Conservation (phyloP, 2,113 vertebrate species). For the Neolamprologus sp. region DNA sequence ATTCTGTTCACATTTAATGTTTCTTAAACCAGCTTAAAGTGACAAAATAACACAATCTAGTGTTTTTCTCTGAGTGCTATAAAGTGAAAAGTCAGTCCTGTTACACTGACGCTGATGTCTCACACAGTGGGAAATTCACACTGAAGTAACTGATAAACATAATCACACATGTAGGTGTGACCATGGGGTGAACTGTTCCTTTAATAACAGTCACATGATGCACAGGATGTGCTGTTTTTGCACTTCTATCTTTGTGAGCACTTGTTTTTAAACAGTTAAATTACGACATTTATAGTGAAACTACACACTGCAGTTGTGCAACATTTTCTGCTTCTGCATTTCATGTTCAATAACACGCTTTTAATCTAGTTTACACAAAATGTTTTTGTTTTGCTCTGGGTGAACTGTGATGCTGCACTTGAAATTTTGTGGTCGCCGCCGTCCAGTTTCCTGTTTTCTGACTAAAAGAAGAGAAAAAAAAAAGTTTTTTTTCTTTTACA, state of each 20-base stretch:
- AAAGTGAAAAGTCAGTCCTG: accelerated
- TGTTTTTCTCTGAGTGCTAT: accelerated
- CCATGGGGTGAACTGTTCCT: neutral
- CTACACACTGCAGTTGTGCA: accelerated
- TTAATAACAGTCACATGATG: neutral
- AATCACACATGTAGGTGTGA: neutral
- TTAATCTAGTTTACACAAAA: accelerated
- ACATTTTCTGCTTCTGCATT: neutral
- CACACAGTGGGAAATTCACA: accelerated
- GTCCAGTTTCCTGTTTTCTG: neutral
- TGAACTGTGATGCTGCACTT: neutral
- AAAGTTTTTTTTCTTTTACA: accelerated
- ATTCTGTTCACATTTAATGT: accelerated
- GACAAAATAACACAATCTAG: neutral
- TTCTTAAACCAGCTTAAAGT: accelerated
- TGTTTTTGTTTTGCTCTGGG: neutral
- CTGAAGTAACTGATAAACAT: accelerated
- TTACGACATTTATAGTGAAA: accelerated
- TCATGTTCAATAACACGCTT: accelerated
- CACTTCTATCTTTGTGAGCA: neutral
- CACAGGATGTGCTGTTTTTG: neutral
- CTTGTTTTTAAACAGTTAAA: neutral
- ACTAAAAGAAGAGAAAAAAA: neutral
- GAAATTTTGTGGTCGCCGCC: neutral
- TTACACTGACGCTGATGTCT: accelerated